These are phyloP conservation scores for Luscinia megarhynchos DNA, from an alignment of 2,797 vertebrate species.

Conservation along the genomic window DNA sequence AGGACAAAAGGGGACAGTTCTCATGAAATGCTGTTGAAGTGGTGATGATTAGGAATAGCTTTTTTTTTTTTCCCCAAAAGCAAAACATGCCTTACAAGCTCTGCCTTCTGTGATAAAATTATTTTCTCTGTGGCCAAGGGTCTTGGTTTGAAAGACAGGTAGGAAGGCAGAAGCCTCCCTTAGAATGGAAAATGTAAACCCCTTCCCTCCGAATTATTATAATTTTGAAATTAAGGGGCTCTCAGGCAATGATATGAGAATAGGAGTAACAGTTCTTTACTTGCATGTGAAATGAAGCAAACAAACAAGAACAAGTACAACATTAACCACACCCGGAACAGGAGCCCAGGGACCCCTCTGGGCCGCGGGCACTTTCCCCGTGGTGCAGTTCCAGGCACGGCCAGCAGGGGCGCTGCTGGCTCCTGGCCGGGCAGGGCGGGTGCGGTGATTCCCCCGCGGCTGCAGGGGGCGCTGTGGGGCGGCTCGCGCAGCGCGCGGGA, in stretches of 20 bases:
- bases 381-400: too few species aligned
- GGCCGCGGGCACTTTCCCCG: too few species aligned
- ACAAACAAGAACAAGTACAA: too few species aligned
- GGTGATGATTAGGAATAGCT: neutral
- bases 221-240: neutral
- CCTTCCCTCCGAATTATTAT: neutral
- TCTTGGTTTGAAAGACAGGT: neutral
- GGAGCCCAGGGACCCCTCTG: too few species aligned
- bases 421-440: too few species aligned
- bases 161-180: neutral
- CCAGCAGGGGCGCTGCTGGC: too few species aligned
- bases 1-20: neutral
- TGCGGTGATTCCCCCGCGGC: too few species aligned
- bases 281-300: too few species aligned
- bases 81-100: neutral
- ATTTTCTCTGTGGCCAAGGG: neutral
- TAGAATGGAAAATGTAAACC: neutral
- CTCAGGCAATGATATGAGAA: too few species aligned
- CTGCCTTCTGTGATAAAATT: neutral
- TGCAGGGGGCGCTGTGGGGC: too few species aligned
- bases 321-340: too few species aligned
- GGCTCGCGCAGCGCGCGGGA: too few species aligned
- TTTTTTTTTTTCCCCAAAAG: neutral
- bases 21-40: neutral
- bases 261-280: neutral